phyloP scores from a whole-genome alignment of 1,140 invertebrate genomes.

The Prorops nasuta region DNA sequence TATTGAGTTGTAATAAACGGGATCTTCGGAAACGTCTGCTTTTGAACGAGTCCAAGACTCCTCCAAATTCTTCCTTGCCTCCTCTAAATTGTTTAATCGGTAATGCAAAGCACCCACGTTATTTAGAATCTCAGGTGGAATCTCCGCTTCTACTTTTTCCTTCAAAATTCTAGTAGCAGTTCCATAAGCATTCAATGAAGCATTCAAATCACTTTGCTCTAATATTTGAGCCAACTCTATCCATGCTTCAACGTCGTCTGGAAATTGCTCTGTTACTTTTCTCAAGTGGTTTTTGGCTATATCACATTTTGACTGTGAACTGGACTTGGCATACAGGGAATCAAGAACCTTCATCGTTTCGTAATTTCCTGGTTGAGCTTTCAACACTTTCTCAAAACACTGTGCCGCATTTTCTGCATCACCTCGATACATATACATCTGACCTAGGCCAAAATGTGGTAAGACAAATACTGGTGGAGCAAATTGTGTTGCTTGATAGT shows the following conservation, averaged over 20 bases:
- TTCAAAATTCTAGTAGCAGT: conserved; percentile 91
- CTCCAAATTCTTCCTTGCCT: conserved; percentile 84
- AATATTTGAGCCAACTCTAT: conserved; percentile 98
- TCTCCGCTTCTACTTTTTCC: conserved; percentile 90
- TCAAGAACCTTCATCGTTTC: conserved; percentile 99
- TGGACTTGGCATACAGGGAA: conserved; percentile 91
- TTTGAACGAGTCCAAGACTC: conserved; percentile 81
- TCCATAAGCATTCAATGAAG: conserved; percentile 84
- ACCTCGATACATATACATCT: conserved; percentile 98
- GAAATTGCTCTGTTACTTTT: conserved; percentile 95
- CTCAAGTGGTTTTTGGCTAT: conserved; percentile 88
- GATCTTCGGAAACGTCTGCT: conserved; percentile 80
- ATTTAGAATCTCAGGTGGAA: conserved; percentile 97
- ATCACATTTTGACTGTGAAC: conserved; percentile 86
- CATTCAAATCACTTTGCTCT: conserved; percentile 90
- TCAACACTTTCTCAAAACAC: conserved; percentile 98
- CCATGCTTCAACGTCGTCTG: conserved; percentile 98
- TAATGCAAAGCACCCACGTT: conserved; percentile 98
- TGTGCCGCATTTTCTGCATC: conserved; percentile 97
- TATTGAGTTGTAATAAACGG: conserved; percentile 95
- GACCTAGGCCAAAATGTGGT: conserved; percentile 96
- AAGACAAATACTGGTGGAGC: conserved; percentile 92
- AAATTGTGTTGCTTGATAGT: conserved; percentile 99
- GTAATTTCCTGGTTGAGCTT: conserved; percentile 96
- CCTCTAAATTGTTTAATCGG: conserved; percentile 77